Evolutionary conservation across 92 coral and sea anemone species (phyloP).

Genomic region (Parazoanthus swiftii): DNA sequence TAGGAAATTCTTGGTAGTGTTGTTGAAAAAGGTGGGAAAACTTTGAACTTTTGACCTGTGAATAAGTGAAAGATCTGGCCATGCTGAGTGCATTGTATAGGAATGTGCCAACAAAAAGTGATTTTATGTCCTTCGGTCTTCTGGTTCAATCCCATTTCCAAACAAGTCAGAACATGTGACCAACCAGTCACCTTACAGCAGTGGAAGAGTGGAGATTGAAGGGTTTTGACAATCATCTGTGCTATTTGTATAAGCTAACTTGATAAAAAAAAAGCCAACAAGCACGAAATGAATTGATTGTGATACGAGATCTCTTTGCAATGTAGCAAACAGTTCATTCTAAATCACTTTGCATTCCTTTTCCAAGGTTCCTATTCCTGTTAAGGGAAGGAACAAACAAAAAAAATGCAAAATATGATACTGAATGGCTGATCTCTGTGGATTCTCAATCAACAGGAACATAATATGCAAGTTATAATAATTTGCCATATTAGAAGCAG

Average conservation of each 20-base stretch:
- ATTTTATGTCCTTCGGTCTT: background rate
- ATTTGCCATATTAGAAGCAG: constrained; percentile 40
- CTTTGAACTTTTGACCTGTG: background rate
- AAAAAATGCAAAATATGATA: too few species aligned
- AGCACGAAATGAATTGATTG: constrained; percentile 34
- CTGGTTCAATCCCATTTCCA: background rate
- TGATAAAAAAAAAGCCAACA: constrained; percentile 18
- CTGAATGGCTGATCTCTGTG: too few species aligned
- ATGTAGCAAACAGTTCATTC: constrained; percentile 26
- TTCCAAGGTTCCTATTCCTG: too few species aligned
- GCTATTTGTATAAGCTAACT: background rate
- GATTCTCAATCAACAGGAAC: background rate
- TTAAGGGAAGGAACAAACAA: too few species aligned
- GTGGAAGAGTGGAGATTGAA: constrained; percentile 42
- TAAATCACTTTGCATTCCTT: background rate
- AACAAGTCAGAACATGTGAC: constrained; percentile 50
- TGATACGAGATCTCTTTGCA: constrained; percentile 18
- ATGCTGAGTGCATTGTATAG: constrained; percentile 13
- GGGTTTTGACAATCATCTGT: constrained; percentile 57
- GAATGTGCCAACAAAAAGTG: background rate
- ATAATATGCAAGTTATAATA: background rate
- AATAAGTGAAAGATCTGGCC: constrained; percentile 8
- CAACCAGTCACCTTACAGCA: background rate
- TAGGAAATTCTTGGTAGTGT: background rate
- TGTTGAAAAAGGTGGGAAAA: too few species aligned